These are phyloP conservation scores for Scrobipalpa atriplicella DNA, from an alignment of 2,888 invertebrate species.

Conservation along the genomic window DNA sequence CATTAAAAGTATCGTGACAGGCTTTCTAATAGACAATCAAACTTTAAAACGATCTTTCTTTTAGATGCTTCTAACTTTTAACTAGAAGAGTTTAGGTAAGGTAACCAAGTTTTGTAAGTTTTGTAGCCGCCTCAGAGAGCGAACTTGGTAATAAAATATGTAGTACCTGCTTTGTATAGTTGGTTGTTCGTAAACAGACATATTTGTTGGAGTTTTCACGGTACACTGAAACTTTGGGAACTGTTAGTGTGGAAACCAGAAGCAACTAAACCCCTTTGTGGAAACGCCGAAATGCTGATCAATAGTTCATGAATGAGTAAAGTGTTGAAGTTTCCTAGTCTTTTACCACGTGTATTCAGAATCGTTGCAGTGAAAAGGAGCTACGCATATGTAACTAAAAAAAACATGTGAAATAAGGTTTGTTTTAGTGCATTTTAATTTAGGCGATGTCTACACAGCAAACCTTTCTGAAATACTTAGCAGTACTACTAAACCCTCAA, in stretches of 20 bases:
- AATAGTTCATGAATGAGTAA: background rate
- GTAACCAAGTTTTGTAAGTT: conserved; percentile 42
- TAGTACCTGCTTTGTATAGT: conserved; percentile 6
- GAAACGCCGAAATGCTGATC: background rate
- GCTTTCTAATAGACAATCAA: conserved; percentile 60
- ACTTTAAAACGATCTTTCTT: conserved; percentile 59
- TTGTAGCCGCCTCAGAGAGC: conserved; percentile 30
- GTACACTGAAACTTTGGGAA: background rate
- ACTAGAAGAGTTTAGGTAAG: conserved; percentile 61
- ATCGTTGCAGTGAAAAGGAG: too few species aligned
- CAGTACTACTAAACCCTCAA: too few species aligned
- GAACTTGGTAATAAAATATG: conserved; percentile 30
- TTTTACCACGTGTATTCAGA: too few species aligned
- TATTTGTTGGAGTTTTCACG: background rate
- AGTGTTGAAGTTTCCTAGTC: background rate
- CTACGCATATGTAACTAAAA: too few species aligned
- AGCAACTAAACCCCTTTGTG: background rate
- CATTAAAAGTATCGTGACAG: conserved; percentile 46
- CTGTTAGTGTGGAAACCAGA: conserved; percentile 6
- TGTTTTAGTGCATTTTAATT: too few species aligned
- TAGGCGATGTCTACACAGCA: too few species aligned
- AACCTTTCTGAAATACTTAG: too few species aligned
- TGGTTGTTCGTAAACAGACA: conserved; percentile 12
- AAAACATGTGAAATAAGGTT: too few species aligned
- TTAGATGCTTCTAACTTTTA: conserved; percentile 57